phyloP scores from a whole-genome alignment of 2,797 vertebrate genomes.

The Sebastes vulpes region DNA sequence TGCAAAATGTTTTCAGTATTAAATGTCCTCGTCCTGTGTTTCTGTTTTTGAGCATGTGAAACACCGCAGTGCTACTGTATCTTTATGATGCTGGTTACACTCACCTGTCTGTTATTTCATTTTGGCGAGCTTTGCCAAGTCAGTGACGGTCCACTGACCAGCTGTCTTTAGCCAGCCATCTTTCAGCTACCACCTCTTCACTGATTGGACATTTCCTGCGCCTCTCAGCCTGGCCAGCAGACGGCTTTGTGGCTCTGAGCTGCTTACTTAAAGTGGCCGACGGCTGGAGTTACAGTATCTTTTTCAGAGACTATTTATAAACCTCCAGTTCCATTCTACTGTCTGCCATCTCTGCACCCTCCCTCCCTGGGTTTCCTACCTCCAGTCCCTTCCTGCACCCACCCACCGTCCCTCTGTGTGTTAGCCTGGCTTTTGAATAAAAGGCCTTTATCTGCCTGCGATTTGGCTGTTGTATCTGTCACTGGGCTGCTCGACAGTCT shows the following conservation, averaged over 20 bases:
- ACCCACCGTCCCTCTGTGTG: background rate
- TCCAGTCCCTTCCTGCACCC: conserved; percentile 8
- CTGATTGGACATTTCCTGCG: conserved; percentile 52
- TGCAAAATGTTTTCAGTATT: background rate
- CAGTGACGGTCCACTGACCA: conserved; percentile 11
- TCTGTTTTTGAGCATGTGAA: background rate
- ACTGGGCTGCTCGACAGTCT: conserved; percentile 18
- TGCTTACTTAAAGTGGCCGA: conserved; percentile 58
- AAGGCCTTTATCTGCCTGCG: conserved; percentile 20
- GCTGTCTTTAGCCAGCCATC: conserved; percentile 24
- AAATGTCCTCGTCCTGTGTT: background rate
- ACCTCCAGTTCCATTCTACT: conserved; percentile 39
- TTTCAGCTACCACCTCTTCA: conserved; percentile 3
- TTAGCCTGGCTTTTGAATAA: conserved; percentile 11
- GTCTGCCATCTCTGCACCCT: conserved; percentile 37
- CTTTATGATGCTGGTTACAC: background rate
- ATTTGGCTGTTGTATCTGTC: conserved; percentile 17
- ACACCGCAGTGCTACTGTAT: background rate
- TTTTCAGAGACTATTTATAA: conserved; percentile 81
- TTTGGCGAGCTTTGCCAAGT: background rate
- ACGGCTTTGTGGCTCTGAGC: conserved; percentile 63
- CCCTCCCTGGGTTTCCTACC: conserved; percentile 17
- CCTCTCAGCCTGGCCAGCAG: conserved; percentile 44
- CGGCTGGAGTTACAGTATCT: conserved; percentile 65
- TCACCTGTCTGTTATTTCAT: conserved; percentile 14